A percentile compares a stretch with the other conserved stretches of the same genome.
phyloP scores from a whole-genome alignment of 2,797 vertebrate genomes.

The Lates japonicus region DNA sequence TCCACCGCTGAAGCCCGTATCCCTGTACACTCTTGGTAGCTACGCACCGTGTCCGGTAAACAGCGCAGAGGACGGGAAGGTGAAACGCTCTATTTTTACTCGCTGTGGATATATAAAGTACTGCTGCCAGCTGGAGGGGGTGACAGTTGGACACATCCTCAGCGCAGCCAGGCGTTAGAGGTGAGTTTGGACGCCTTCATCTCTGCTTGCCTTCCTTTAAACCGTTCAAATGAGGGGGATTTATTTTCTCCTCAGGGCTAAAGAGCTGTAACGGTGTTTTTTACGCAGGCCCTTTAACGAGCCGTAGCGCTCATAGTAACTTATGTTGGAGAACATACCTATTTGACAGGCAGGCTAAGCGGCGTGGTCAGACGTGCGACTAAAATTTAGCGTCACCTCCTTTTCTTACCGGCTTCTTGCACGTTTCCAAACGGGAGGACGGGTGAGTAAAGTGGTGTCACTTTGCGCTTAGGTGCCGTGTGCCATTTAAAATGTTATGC shows the following conservation, averaged over 20 bases:
- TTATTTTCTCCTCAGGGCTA: conserved; percentile 27
- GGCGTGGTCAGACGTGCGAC: neutral
- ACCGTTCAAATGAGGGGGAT: conserved; percentile 45
- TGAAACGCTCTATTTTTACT: conserved; percentile 70
- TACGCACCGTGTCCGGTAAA: conserved; percentile 56
- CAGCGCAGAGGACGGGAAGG: conserved; percentile 47
- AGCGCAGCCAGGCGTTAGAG: conserved; percentile 60
- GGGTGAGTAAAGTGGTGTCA: conserved; percentile 64
- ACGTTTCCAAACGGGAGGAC: conserved; percentile 40
- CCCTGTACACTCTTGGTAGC: neutral
- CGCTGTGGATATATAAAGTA: conserved; percentile 69
- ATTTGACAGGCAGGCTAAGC: conserved; percentile 13
- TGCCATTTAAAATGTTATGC: conserved; percentile 51
- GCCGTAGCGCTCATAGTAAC: conserved; percentile 7
- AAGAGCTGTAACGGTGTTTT: conserved; percentile 2
- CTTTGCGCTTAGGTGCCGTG: conserved; percentile 36
- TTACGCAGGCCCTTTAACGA: conserved; percentile 22
- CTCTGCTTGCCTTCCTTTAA: conserved; percentile 48
- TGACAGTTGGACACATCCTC: conserved; percentile 66
- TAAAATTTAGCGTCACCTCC: neutral
- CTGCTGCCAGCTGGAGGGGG: conserved; percentile 50
- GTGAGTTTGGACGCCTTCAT: conserved; percentile 73
- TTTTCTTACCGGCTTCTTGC: conserved; percentile 36
- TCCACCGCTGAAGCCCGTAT: conserved; percentile 20
- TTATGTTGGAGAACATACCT: neutral